Evolutionary conservation across 2,888 invertebrate species (phyloP).

Genomic region (Zootermopsis nevadensis): DNA sequence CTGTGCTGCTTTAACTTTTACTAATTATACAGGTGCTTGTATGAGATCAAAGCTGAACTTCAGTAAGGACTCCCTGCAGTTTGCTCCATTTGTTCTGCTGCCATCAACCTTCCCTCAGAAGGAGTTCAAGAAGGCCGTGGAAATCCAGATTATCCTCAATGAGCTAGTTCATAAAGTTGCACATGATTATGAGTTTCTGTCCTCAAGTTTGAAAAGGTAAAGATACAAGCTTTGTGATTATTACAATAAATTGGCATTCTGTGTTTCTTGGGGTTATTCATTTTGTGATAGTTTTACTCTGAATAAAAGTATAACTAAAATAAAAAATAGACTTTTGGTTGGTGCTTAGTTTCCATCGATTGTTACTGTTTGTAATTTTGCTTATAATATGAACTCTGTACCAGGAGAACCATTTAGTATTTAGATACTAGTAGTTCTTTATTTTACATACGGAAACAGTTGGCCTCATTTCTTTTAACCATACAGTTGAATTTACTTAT

Average conservation of each 20-base stretch:
- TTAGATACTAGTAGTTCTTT: too few species aligned
- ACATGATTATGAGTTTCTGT: constrained; percentile 81
- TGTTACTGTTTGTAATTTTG: too few species aligned
- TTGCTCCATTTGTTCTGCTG: constrained; percentile 82
- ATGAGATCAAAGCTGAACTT: constrained; percentile 79
- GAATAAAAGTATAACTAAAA: too few species aligned
- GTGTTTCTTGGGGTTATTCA: neutral
- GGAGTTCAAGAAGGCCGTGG: constrained; percentile 80
- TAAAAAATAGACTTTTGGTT: too few species aligned
- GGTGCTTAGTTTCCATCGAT: too few species aligned
- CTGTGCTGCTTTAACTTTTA: neutral
- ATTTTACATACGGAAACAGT: too few species aligned
- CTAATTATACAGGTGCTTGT: constrained; percentile 68
- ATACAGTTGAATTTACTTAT: too few species aligned
- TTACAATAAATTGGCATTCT: neutral
- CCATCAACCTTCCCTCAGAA: constrained; percentile 83
- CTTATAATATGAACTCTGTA: too few species aligned
- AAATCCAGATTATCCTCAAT: constrained; percentile 81
- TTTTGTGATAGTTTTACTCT: too few species aligned
- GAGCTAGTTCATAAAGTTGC: constrained; percentile 88
- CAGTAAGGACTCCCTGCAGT: constrained; percentile 75
- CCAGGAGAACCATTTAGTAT: too few species aligned
- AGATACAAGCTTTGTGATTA: neutral
- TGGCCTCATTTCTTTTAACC: too few species aligned
- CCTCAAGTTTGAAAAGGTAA: constrained; percentile 73